Evolutionary conservation across 2,113 vertebrate species (phyloP), one percentile per base, ranked within the genome.

Genomic region (Nyctibius bracteatus): DNA sequence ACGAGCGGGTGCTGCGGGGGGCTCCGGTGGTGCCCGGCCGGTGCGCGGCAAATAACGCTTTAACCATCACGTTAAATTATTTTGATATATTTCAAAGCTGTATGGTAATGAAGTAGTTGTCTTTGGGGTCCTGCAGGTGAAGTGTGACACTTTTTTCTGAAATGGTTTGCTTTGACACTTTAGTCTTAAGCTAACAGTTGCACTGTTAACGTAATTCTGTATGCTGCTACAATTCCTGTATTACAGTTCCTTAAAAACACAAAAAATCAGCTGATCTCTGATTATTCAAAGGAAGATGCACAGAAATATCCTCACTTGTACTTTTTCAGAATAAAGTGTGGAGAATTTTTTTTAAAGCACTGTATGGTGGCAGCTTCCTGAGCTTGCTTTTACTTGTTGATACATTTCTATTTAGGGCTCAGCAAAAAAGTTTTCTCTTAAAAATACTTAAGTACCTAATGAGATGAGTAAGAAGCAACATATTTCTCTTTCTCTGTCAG

Each of bases 261-360:
- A 20, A 52, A 84, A 28, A 41, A 28, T 11, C 2, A 18, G 9
- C 44, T 37, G 14, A 31, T 57, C 9, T 24, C 47, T 21, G 18
- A 1, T 67, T 39, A 11, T 7, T 51, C 39, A 43, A 22, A 81
- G 31, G 33, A 33, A 55, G 27, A n/a, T 49, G 31, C 15, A 28
- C 43, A 44, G 80, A 58, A 54, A 54, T 35, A 8, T 30, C 11
- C 21, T 16, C 0, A 16, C 2, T 18, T 44, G 0, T 39, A 0
- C 15, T 51, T 63, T 81, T 46, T 28, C 31, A 46, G 49, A 65
- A 25, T 39, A 13, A 84, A 59, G 8, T 17, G 12, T 11, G 8
- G n/a, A 43, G 6, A 62, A 28, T 31, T 14, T 57, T 85, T 62
- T 68, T 9, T 16, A 59, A 66, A 30, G 5, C 19, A 3, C 3